Conservation (phyloP, 1,140 invertebrate genomes). For the Mya arenaria region DNA sequence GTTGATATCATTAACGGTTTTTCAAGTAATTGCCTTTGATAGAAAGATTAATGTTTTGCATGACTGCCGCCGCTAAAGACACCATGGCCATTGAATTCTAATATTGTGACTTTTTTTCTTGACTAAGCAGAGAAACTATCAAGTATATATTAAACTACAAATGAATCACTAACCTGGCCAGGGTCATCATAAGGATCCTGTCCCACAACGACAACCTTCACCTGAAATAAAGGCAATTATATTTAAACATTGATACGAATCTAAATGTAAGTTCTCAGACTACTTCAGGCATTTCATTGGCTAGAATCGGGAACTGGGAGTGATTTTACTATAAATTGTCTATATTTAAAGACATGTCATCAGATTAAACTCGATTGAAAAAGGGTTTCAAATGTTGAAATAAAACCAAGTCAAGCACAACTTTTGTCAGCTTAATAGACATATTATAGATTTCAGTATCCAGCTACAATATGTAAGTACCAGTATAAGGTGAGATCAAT, state of each 20-base stretch:
- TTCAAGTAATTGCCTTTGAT: too few species aligned
- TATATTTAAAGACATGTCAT: background rate
- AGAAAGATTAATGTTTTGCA: too few species aligned
- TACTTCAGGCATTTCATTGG: background rate
- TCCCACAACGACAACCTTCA: constrained; percentile 83
- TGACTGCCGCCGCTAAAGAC: too few species aligned
- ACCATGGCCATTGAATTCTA: too few species aligned
- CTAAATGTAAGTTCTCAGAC: background rate
- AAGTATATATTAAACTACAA: too few species aligned
- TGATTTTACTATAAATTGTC: background rate
- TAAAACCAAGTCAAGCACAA: background rate
- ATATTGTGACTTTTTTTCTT: too few species aligned
- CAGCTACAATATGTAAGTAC: background rate
- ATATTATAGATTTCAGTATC: background rate
- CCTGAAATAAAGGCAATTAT: constrained; percentile 60
- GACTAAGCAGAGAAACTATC: too few species aligned
- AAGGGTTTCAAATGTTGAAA: background rate
- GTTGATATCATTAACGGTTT: too few species aligned
- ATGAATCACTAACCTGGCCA: constrained; percentile 78
- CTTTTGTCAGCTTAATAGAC: background rate
- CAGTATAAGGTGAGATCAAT: background rate
- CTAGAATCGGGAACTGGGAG: background rate
- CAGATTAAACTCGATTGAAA: background rate
- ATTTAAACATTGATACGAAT: background rate
- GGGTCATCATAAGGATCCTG: constrained; percentile 87